Percentiles rank a stretch among this genome's conserved stretches.
phyloP scores from a whole-genome alignment of 2,888 invertebrate species.

The Nemapogon koenigi region DNA sequence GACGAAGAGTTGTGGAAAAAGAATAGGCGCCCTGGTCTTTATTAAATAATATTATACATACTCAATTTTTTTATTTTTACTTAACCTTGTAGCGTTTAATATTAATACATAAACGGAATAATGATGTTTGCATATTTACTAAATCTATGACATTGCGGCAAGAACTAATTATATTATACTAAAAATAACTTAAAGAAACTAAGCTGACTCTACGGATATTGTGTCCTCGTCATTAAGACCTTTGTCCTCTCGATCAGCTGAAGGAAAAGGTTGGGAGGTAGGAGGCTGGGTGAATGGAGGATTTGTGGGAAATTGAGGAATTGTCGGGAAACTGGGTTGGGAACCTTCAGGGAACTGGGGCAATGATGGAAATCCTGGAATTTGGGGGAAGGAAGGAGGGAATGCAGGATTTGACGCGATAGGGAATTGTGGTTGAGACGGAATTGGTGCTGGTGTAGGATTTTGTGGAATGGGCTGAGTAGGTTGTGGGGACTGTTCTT shows the following conservation, averaged over 20 bases:
- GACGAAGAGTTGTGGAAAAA: constrained; percentile 24
- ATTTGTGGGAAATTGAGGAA: constrained; percentile 23
- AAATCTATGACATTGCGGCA: no score
- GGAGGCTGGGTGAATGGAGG: not conserved
- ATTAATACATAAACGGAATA: not conserved
- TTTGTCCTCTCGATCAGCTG: constrained; percentile 26
- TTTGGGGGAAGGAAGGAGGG: constrained; percentile 11
- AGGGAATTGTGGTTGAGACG: constrained; percentile 11
- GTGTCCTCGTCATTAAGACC: constrained; percentile 50
- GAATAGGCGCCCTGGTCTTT: not conserved
- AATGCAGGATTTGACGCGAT: constrained; percentile 6
- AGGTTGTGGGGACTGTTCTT: constrained; percentile 23
- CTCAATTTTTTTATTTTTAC: not conserved
- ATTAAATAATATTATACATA: not conserved
- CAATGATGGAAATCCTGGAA: constrained; percentile 16
- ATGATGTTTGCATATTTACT: no score
- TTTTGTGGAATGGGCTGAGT: not conserved
- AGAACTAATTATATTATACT: not conserved
- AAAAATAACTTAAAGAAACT: constrained; percentile 14
- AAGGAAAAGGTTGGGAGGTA: constrained; percentile 18
- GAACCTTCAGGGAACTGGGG: constrained; percentile 23
- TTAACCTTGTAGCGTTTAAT: not conserved
- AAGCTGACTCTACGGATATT: constrained; percentile 50
- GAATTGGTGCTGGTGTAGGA: constrained; percentile 2
- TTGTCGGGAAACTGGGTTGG: constrained; percentile 14